Conservation (phyloP, 2,797 vertebrate genomes). For the Schizopygopsis malacanthus region DNA sequence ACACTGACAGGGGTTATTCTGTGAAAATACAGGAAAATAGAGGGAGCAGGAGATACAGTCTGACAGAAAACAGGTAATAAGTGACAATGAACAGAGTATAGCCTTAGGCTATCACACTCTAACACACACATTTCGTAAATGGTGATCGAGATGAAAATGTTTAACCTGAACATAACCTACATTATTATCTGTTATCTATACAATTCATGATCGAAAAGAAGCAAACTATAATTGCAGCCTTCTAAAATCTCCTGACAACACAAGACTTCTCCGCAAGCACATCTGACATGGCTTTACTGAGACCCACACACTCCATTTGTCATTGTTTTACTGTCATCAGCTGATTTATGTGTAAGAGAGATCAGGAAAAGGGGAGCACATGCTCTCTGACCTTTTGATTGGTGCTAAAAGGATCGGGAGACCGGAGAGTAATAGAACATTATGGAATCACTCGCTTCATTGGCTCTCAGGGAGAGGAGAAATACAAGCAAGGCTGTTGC, state of each 20-base stretch:
- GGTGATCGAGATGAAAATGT: neutral
- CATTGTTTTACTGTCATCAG: constrained; percentile 41
- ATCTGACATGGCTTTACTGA: neutral
- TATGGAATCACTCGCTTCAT: constrained; percentile 67
- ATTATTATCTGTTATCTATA: neutral
- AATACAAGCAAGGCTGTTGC: constrained; percentile 40
- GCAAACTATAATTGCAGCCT: neutral
- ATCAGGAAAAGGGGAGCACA: constrained; percentile 43
- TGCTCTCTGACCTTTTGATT: constrained; percentile 75
- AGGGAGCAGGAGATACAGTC: constrained; percentile 31
- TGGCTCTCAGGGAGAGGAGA: constrained; percentile 73
- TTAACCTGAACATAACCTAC: neutral
- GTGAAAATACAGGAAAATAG: constrained; percentile 6
- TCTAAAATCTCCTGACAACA: neutral
- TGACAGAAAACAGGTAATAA: constrained; percentile 50
- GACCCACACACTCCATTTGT: constrained; percentile 19
- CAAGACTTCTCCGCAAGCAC: neutral
- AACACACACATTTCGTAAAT: neutral
- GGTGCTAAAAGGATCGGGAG: constrained; percentile 69
- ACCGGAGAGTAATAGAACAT: constrained; percentile 72
- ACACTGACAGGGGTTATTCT: constrained; percentile 9
- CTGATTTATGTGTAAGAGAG: constrained; percentile 33
- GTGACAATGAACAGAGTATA: constrained; percentile 58
- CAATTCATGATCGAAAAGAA: neutral
- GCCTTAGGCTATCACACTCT: constrained; percentile 32